A percentile compares a stretch with the other conserved stretches of the same genome.
These are phyloP conservation scores for Mormyrops attenuatus DNA, from an alignment of 2,797 vertebrate species.

Conservation along the genomic window DNA sequence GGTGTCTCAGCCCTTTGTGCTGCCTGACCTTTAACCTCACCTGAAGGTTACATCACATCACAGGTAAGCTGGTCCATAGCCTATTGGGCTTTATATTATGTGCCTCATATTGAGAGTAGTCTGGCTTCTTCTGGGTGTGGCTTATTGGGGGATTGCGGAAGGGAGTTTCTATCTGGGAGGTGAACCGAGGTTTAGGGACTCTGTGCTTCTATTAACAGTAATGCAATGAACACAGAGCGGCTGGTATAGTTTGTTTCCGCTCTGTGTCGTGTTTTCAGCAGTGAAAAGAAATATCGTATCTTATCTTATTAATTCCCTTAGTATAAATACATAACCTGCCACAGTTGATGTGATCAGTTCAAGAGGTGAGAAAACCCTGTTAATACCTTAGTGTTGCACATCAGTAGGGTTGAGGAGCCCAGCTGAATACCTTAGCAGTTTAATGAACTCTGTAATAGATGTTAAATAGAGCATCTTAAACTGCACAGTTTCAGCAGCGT, in stretches of 20 bases:
- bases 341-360: neutral
- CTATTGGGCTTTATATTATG: neutral
- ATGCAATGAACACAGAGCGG: neutral
- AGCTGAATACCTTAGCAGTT: neutral
- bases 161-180: no score
- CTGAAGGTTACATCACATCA: neutral
- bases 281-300: neutral
- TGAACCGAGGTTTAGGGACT: no score
- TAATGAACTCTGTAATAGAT: neutral
- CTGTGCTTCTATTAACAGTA: neutral
- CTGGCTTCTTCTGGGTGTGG: neutral
- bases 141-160: no score
- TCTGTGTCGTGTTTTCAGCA: neutral
- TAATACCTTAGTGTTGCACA: neutral
- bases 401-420: neutral
- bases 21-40: neutral
- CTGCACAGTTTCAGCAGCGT: neutral
- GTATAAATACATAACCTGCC: neutral
- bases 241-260: neutral
- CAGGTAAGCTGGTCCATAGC: neutral
- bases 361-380: neutral
- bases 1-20: neutral
- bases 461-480: neutral
- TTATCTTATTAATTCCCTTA: neutral
- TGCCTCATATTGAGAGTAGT: neutral